Evolutionary conservation across 35 echinoderm and acorn worm genomes (phyloP).

Genomic region (Patiria miniata): DNA sequence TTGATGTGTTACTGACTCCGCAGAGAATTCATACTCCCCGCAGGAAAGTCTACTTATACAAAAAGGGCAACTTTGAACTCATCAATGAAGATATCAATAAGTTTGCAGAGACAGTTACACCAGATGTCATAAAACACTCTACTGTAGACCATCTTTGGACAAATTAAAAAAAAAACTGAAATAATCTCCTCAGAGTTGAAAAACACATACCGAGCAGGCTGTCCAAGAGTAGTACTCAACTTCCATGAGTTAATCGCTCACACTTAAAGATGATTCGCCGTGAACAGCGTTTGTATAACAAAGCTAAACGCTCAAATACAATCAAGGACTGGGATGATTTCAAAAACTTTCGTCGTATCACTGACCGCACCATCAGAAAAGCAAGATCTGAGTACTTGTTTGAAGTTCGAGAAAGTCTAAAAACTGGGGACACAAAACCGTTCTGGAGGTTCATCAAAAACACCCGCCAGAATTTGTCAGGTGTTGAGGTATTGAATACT

Average conservation of each 20-base stretch:
- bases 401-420: slow-evolving; percentile 18
- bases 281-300: neutral
- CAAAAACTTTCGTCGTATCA: neutral
- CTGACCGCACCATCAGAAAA: slow-evolving; percentile 19
- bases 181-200: neutral
- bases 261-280: neutral
- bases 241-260: slow-evolving; percentile 17
- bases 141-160: slow-evolving; percentile 1
- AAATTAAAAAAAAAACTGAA: neutral
- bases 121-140: neutral
- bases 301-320: slow-evolving; percentile 20
- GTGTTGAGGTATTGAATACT: slow-evolving; percentile 11
- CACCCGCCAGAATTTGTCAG: neutral
- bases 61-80: slow-evolving; percentile 23
- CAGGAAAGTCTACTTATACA: slow-evolving; percentile 15
- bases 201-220: neutral
- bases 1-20: neutral
- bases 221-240: neutral
- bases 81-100: neutral
- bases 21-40: slow-evolving; percentile 24
- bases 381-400: neutral
- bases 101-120: neutral
- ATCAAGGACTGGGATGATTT: neutral
- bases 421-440: slow-evolving; percentile 27
- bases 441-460: slow-evolving; percentile 49